phyloP scores from a whole-genome alignment of 1,140 invertebrate species.

The Scaptomyza hsui region DNA sequence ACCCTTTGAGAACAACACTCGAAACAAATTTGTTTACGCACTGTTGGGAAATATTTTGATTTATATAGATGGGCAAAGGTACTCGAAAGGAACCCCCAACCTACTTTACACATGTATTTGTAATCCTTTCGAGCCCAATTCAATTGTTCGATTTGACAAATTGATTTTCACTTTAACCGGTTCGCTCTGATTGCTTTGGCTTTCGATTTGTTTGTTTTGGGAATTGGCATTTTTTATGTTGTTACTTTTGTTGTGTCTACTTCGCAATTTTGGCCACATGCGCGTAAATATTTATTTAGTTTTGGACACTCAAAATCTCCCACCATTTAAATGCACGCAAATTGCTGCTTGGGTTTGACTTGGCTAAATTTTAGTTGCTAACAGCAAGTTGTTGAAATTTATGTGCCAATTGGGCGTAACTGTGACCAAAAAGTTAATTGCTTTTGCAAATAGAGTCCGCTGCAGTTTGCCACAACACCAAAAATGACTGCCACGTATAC shows the following conservation, averaged over 20 bases:
- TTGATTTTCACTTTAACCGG: constrained; percentile 75
- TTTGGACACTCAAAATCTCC: constrained; percentile 57
- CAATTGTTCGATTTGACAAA: constrained; percentile 81
- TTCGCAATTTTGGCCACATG: constrained; percentile 74
- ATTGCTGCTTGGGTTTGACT: constrained; percentile 55
- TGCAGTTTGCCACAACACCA: constrained; percentile 50
- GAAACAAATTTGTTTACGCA: constrained; percentile 75
- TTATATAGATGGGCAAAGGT: constrained; percentile 55
- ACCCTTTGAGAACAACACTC: constrained; percentile 54
- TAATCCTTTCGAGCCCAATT: constrained; percentile 77
- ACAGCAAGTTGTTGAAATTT: constrained; percentile 68
- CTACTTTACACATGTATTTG: constrained; percentile 28
- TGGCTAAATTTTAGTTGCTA: constrained; percentile 29
- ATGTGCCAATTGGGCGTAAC: constrained; percentile 66
- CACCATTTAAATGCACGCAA: constrained; percentile 76
- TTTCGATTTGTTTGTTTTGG: constrained; percentile 71
- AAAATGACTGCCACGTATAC: constrained; percentile 55
- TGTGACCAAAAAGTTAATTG: constrained; percentile 67
- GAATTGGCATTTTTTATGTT: constrained; percentile 55
- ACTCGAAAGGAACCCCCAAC: constrained; percentile 24
- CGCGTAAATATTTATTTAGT: constrained; percentile 80
- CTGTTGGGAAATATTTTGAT: constrained; percentile 75
- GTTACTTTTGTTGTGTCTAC: constrained; percentile 50
- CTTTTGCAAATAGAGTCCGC: constrained; percentile 76
- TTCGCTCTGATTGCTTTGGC: constrained; percentile 71